phyloP scores from a whole-genome alignment of 2,888 invertebrate genomes.

The Cartodere bifasciata region DNA sequence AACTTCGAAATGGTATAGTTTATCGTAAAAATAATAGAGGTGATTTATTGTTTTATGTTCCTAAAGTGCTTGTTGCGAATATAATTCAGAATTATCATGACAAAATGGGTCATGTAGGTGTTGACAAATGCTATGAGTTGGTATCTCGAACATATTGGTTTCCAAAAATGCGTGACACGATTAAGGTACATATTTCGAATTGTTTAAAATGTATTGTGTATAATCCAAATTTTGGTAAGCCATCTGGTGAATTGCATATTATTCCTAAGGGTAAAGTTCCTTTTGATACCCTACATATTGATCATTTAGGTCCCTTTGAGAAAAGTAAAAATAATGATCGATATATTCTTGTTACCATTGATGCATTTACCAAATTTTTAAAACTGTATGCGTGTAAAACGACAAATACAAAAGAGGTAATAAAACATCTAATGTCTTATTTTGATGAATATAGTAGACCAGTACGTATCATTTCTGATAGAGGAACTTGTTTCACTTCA shows the following conservation, averaged over 20 bases:
- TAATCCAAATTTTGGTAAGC: constrained; percentile 15
- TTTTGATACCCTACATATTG: constrained; percentile 20
- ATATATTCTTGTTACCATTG: constrained; percentile 20
- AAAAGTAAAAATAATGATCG: constrained; percentile 10
- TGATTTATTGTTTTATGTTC: constrained; percentile 15
- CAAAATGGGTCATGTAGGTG: constrained; percentile 21
- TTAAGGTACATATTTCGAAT: constrained; percentile 17
- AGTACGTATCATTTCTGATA: constrained; percentile 7
- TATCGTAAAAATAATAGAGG: constrained; percentile 14
- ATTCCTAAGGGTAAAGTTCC: constrained; percentile 20
- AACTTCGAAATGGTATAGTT: constrained; percentile 17
- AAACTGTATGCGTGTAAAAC: constrained; percentile 16
- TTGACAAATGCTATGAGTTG: constrained; percentile 19
- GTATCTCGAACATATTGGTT: constrained; percentile 23
- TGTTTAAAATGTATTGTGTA: constrained; percentile 22
- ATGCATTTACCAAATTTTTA: constrained; percentile 20
- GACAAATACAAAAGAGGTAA: constrained; percentile 14
- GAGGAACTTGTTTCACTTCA: constrained; percentile 10
- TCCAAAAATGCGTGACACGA: constrained; percentile 18
- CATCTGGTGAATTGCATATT: constrained; percentile 19
- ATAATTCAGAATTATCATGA: constrained; percentile 15
- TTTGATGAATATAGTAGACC: constrained; percentile 9
- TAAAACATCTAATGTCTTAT: constrained; percentile 15
- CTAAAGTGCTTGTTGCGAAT: constrained; percentile 14
- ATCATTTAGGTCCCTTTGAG: constrained; percentile 21